A percentile compares a stretch with the other conserved stretches of the same genome.
Evolutionary conservation across 2,113 vertebrate genomes (phyloP).

Genomic region (Cochlearius cochlearius): DNA sequence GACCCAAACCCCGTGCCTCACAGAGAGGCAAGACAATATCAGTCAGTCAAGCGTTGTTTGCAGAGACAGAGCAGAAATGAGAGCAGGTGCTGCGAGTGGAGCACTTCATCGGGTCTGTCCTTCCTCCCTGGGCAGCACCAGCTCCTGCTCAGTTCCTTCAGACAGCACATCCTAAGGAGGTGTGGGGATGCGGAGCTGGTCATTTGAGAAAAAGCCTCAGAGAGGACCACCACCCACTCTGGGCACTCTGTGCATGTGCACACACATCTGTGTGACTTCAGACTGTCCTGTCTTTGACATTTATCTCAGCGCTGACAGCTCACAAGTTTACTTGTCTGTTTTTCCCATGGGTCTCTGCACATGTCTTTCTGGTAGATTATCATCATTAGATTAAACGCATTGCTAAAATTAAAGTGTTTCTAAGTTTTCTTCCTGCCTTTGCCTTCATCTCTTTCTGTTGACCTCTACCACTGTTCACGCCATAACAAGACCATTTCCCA

Average conservation of each 20-base stretch:
- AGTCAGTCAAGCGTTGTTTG: not conserved
- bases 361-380: not conserved
- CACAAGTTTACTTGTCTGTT: not conserved
- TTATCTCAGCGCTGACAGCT: not conserved
- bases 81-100: not conserved
- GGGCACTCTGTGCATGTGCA: not conserved
- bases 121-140: not conserved
- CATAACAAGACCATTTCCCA: not conserved
- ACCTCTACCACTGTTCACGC: not conserved
- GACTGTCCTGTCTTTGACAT: not conserved
- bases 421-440: not conserved
- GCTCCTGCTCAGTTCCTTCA: not conserved
- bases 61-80: not conserved
- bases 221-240: not conserved
- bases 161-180: not conserved
- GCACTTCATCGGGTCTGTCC: not conserved
- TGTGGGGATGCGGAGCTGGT: rapidly evolving
- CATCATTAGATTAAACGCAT: not conserved
- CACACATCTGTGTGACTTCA: not conserved
- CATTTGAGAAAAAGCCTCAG: not conserved
- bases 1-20: not conserved
- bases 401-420: not conserved
- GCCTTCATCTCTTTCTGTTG: not conserved
- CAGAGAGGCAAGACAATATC: not conserved
- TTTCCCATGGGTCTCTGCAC: not conserved